Percentiles rank a stretch among this genome's conserved stretches.
Conservation (phyloP, 2,113 vertebrate species). For the Amphilophus citrinellus region DNA sequence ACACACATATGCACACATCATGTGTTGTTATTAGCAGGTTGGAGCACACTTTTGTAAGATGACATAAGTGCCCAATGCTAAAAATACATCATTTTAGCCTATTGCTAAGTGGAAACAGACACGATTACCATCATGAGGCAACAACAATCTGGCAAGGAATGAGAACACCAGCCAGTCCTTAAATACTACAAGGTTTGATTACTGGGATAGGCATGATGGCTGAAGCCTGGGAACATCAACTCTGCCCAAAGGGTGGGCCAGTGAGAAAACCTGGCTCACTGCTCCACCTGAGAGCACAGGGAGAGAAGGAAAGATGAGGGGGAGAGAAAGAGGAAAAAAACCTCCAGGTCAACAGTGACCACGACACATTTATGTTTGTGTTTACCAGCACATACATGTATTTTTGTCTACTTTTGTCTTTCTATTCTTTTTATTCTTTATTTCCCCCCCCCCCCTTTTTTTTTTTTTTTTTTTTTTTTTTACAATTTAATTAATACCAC, state of each 20-base stretch:
- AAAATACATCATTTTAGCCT: not conserved
- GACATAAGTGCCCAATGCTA: not conserved
- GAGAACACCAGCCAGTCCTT: not conserved
- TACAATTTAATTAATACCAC: no score
- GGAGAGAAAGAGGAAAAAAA: accelerated
- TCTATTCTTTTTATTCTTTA: no score
- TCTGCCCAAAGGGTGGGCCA: not conserved
- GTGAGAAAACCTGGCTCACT: not conserved
- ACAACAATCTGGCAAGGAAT: not conserved
- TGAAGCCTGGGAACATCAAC: not conserved
- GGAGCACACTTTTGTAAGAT: not conserved
- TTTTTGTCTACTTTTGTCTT: not conserved
- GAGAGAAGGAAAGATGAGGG: not conserved
- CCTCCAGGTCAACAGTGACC: not conserved
- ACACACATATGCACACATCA: not conserved
- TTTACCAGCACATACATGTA: not conserved
- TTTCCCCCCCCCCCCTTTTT: no score
- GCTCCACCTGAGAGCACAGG: not conserved
- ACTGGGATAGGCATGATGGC: not conserved
- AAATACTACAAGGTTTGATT: not conserved
- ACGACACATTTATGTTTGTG: not conserved
- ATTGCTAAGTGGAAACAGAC: not conserved
- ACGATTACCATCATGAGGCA: not conserved
- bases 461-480: no score
- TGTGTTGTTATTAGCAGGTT: not conserved